These are phyloP conservation scores for Clavelina lepadiformis DNA, from an alignment of 23 tunicate species.

Conservation along the genomic window DNA sequence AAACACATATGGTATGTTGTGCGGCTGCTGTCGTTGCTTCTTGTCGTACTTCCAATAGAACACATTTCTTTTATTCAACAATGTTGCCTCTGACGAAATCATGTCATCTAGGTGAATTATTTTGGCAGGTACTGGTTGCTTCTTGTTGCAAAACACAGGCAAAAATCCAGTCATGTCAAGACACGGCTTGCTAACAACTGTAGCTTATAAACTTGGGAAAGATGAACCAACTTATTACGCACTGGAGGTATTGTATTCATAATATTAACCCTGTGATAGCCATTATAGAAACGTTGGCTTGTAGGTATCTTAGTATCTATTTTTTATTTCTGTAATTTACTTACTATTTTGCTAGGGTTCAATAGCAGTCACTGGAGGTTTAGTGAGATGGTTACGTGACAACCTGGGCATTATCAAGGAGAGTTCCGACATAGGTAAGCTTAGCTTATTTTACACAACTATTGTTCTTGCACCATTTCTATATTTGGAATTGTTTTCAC, in stretches of 20 bases:
- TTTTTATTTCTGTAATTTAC: not conserved
- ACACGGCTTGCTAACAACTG: constrained; percentile 85
- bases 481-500: not conserved
- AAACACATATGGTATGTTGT: constrained; percentile 84
- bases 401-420: constrained; percentile 78
- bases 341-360: constrained; percentile 55
- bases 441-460: not conserved
- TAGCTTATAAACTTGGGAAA: constrained; percentile 88
- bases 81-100: not conserved
- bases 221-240: constrained; percentile 87
- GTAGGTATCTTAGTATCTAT: not conserved
- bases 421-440: constrained; percentile 69
- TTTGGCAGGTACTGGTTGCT: constrained; percentile 98
- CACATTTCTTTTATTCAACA: not conserved
- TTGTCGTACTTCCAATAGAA: not conserved
- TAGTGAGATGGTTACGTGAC: constrained; percentile 89
- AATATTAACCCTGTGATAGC: not conserved
- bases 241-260: constrained; percentile 52
- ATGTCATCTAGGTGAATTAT: no score
- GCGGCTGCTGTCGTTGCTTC: no score
- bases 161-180: constrained; percentile 48
- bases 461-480: not conserved
- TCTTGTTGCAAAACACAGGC: constrained; percentile 92
- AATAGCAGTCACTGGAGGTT: constrained; percentile 85
- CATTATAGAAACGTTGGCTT: no score